Conservation (phyloP, 2,113 vertebrate genomes). For the Theristicus caerulescens region DNA sequence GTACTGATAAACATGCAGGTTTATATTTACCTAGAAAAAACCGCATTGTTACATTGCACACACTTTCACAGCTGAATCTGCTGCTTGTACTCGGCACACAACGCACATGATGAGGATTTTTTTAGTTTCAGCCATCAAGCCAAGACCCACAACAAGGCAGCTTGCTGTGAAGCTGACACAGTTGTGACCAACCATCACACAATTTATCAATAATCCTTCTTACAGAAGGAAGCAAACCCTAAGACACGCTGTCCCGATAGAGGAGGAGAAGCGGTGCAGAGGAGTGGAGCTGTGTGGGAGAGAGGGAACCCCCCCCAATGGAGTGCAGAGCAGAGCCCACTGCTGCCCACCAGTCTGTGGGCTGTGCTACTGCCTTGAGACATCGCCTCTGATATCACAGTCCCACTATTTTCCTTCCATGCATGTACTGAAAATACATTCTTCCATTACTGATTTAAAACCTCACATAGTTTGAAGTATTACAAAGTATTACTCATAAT, state of each 20-base stretch:
- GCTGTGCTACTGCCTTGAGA: background rate
- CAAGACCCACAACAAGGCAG: background rate
- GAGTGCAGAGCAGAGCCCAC: background rate
- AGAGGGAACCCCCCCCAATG: fast-evolving
- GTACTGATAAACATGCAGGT: background rate
- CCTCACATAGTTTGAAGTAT: background rate
- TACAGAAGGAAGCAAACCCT: background rate
- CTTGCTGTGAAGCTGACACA: background rate
- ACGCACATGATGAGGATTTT: background rate
- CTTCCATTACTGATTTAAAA: background rate
- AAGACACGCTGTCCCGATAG: fast-evolving
- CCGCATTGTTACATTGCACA: fast-evolving
- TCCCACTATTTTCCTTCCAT: background rate
- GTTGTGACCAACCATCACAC: fast-evolving
- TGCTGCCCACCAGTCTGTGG: background rate
- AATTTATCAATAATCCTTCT: background rate
- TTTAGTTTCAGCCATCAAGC: background rate
- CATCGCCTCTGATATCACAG: fast-evolving
- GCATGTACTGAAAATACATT: background rate
- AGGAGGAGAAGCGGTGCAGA: background rate
- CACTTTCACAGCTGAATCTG: background rate
- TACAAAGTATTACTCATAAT: background rate
- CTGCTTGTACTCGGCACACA: background rate
- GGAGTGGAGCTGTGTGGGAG: background rate
- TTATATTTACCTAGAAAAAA: background rate